Base-by-base conservation (phyloP, 2,797 vertebrate genomes). In the Poeciliopsis gracilis region DNA sequence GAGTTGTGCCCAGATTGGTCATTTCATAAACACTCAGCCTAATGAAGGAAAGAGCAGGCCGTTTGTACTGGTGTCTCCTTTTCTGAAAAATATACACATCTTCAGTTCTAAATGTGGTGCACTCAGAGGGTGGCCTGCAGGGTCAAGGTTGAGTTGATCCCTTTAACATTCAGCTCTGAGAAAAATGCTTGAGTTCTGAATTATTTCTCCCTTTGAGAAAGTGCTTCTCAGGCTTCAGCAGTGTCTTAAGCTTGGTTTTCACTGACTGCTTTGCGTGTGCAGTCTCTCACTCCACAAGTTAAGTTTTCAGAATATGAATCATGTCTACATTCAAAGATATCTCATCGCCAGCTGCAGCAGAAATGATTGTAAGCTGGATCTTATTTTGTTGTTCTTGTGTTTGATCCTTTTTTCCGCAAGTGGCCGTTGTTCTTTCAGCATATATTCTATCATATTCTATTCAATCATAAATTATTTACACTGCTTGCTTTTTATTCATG, bases 251-350 rank as follows among this genome's bases (percentile, higher is more conserved):
- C 79, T 79, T 88, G 79, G 76, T 89, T 91, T 90, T 77, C 92
- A 87, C 73, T 89, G 87, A 92, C 86, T 89, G 86, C 43, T 86
- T 92, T 92, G 87, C 86, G 85, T 82, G 81, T 33, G 1, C 10
- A 76, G 77, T 75, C 67, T 74, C 69, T 10, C 16, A 71, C 10
- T 8, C 33, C 23, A 73, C 20, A 9, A 15, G 20, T 6, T 51
- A 53, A 11, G 23, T 41, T 67, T 61, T 30, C 30, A 63, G 30
- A 63, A 63, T 63, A 59, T 28, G 53, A 28, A 57, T 57, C n/a
- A 57, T 57, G 11, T 57, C 25, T n/a, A 57, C 53, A 57, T 57
- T n/a, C 25, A n/a, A 4, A 1, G 10, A n/a, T 12, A 57, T 13
- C 53, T 57, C 53, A n/a, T n/a, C 5, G 9, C 20, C 55, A 59